phyloP scores from a whole-genome alignment of 2,797 vertebrate genomes.

The Cossypha caffra region DNA sequence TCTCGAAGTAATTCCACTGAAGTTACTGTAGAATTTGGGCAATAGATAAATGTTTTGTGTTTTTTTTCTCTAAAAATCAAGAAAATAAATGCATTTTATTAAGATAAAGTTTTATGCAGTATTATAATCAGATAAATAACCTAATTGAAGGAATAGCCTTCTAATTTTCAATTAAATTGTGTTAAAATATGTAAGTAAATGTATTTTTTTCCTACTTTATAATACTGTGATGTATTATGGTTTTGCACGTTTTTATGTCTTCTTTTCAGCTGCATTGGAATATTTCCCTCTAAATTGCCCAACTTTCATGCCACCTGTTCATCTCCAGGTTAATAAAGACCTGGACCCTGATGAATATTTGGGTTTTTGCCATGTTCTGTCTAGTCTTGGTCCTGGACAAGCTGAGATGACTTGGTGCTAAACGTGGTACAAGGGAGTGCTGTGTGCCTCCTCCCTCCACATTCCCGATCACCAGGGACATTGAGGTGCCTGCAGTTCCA shows the following conservation, averaged over 20 bases:
- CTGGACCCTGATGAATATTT: not conserved
- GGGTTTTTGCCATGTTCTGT: not conserved
- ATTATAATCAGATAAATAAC: not conserved
- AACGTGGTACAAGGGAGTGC: rapidly evolving
- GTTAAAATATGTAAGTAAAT: not conserved
- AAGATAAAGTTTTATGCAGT: not conserved
- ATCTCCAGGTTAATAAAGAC: not conserved
- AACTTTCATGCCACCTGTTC: not conserved
- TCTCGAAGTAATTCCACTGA: not conserved
- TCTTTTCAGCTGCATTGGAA: not conserved
- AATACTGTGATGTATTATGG: not conserved
- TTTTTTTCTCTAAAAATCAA: not conserved
- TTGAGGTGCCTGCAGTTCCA: not conserved
- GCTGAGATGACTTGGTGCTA: not conserved
- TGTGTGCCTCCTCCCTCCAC: not conserved
- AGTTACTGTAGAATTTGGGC: not conserved
- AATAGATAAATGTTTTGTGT: not conserved
- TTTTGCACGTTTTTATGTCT: not conserved
- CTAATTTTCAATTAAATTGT: not conserved
- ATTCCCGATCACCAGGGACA: rapidly evolving
- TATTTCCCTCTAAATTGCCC: not conserved
- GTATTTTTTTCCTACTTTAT: not conserved
- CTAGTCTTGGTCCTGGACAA: not conserved
- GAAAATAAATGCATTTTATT: not conserved
- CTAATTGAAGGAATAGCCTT: not conserved